Evolutionary conservation across 2,797 vertebrate species (phyloP).

Genomic region (Falco rusticolus): DNA sequence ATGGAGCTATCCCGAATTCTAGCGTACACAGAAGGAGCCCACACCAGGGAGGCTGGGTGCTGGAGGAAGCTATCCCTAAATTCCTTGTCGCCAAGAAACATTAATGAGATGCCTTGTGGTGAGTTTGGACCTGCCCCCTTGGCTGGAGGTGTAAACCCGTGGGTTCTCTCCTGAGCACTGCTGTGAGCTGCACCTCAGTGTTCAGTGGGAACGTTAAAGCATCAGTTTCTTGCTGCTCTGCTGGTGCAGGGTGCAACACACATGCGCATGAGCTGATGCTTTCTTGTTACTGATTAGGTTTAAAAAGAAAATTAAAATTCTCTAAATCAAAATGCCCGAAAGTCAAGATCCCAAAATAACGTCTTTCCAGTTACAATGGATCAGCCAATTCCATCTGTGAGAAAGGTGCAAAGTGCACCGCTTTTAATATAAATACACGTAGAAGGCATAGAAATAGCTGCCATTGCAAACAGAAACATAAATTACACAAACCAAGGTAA

Average conservation of each 20-base stretch:
- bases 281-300: background rate
- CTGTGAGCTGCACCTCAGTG: background rate
- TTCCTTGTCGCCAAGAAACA: background rate
- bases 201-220: background rate
- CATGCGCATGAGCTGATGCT: background rate
- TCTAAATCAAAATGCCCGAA: background rate
- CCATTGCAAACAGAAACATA: conserved; percentile 29
- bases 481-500: background rate
- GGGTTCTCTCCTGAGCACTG: background rate
- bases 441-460: conserved; percentile 46
- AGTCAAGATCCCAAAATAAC: background rate
- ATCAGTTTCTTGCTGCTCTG: background rate
- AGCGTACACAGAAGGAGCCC: background rate
- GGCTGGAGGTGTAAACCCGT: background rate
- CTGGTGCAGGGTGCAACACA: background rate
- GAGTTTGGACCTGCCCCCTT: background rate
- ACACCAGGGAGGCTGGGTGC: background rate
- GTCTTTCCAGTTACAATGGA: conserved; percentile 24
- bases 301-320: background rate
- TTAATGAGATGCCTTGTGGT: background rate
- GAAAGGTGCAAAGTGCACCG: conserved; percentile 42
- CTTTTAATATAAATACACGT: conserved; percentile 55
- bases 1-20: background rate
- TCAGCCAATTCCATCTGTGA: conserved; percentile 45
- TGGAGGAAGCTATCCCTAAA: background rate